Percentiles rank a stretch among this genome's conserved stretches.
phyloP scores from a whole-genome alignment of 30 jellyfish, hydroid and myxozoan species.

The Sanderia malayensis region DNA sequence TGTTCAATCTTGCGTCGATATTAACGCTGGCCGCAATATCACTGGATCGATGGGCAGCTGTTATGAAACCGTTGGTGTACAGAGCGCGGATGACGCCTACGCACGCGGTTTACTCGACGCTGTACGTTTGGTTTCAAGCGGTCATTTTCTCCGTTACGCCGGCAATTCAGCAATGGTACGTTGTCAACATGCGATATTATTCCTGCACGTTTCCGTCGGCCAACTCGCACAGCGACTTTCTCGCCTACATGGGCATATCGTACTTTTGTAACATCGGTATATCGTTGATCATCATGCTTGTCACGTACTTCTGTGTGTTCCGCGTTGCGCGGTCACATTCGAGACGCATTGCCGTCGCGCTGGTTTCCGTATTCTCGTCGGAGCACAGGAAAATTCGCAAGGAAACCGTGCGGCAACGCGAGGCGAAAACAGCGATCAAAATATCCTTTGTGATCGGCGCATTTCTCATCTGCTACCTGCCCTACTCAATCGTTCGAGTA shows the following conservation, averaged over 20 bases:
- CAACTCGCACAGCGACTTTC: conserved; percentile 12
- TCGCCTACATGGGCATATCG: conserved; percentile 44
- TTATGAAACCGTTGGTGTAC: conserved; percentile 79
- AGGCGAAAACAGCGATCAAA: conserved; percentile 73
- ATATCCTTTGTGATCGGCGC: conserved; percentile 80
- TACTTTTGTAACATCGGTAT: conserved; percentile 51
- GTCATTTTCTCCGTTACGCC: conserved; percentile 63
- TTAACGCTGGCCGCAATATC: conserved; percentile 75
- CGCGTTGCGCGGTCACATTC: conserved; percentile 86
- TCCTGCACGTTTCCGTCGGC: conserved; percentile 68
- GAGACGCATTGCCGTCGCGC: conserved; percentile 74
- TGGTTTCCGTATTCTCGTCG: conserved; percentile 44
- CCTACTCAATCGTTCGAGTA: conserved; percentile 66
- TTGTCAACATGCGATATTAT: conserved; percentile 50
- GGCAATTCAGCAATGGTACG: conserved; percentile 50
- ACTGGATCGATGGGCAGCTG: conserved; percentile 85
- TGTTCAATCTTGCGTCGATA: conserved; percentile 72
- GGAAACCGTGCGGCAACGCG: conserved; percentile 79
- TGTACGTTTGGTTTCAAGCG: conserved; percentile 73
- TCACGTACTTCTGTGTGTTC: conserved; percentile 70
- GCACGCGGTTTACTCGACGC: conserved; percentile 57
- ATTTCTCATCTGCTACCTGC: conserved; percentile 70
- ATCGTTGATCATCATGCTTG: conserved; percentile 58
- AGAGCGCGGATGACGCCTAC: conserved; percentile 76
- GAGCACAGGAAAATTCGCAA: conserved; percentile 50